Percentiles rank a stretch among this genome's conserved stretches.
phyloP scores from a whole-genome alignment of 1,140 invertebrate species.

The Meloidogyne hapla region DNA sequence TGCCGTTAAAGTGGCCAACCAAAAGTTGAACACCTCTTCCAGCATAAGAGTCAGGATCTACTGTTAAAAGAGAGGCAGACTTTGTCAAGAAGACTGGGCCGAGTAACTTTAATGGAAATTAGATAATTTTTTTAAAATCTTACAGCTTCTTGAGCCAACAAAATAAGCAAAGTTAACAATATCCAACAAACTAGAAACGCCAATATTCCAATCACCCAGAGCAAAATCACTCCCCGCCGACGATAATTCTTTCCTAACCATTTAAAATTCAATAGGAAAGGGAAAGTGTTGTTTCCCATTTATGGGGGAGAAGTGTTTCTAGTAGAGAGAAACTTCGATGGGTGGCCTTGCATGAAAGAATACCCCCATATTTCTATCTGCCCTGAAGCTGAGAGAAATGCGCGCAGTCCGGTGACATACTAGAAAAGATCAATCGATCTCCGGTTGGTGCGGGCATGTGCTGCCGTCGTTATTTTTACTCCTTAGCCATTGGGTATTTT shows the following conservation, averaged over 20 bases:
- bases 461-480: no score
- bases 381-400: no score
- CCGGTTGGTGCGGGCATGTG: no score
- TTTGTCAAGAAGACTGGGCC: slow-evolving; percentile 17
- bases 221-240: neutral
- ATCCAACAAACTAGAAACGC: slow-evolving; percentile 48
- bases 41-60: slow-evolving; percentile 36
- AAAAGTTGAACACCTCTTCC: slow-evolving; percentile 53
- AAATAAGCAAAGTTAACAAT: slow-evolving; percentile 43
- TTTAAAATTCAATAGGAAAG: neutral
- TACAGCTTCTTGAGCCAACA: slow-evolving; percentile 48
- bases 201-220: slow-evolving; percentile 37
- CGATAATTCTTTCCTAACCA: neutral
- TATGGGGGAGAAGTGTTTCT: neutral
- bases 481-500: no score
- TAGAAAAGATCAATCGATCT: no score
- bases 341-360: neutral
- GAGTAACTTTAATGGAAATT: slow-evolving; percentile 2
- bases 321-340: neutral
- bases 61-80: slow-evolving; percentile 12
- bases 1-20: slow-evolving; percentile 63
- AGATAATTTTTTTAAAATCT: neutral
- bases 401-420: no score
- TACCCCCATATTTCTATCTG: no score
- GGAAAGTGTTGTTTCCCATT: neutral